These are phyloP conservation scores for Chaitophorus viminalis DNA, from an alignment of 2,888 invertebrate genomes.

Conservation along the genomic window DNA sequence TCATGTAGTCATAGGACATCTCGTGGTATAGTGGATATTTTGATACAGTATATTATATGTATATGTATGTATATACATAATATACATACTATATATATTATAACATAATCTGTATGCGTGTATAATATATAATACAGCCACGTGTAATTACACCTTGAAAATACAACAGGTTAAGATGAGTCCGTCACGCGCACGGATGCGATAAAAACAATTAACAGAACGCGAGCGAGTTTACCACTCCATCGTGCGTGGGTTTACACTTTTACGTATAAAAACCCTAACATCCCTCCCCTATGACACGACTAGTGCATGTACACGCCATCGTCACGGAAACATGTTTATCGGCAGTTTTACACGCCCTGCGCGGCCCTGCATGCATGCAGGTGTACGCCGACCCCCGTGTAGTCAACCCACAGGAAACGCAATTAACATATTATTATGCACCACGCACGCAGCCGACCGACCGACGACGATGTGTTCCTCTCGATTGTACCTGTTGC, in stretches of 20 bases:
- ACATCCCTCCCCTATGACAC: conserved; percentile 30
- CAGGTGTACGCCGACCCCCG: not conserved
- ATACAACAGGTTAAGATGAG: too few species aligned
- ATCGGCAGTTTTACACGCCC: conserved; percentile 42
- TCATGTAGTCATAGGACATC: too few species aligned
- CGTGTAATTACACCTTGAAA: too few species aligned
- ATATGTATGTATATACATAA: too few species aligned
- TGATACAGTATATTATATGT: too few species aligned
- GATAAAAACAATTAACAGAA: not conserved
- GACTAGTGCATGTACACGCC: not conserved
- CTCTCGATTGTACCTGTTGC: conserved; percentile 42
- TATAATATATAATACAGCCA: too few species aligned
- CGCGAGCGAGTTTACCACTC: not conserved
- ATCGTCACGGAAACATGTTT: not conserved
- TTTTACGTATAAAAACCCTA: not conserved
- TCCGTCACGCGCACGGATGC: not conserved
- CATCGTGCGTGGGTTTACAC: not conserved
- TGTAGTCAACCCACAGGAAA: conserved; percentile 44
- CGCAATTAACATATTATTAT: conserved; percentile 28
- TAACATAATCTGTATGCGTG: too few species aligned
- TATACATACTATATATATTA: too few species aligned
- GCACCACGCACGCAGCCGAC: not conserved
- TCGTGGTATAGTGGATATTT: too few species aligned
- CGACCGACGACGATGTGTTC: not conserved
- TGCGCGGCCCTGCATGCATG: conserved; percentile 46